phyloP scores from a whole-genome alignment of 2,888 invertebrate species.

The Trachelus troglodyta region DNA sequence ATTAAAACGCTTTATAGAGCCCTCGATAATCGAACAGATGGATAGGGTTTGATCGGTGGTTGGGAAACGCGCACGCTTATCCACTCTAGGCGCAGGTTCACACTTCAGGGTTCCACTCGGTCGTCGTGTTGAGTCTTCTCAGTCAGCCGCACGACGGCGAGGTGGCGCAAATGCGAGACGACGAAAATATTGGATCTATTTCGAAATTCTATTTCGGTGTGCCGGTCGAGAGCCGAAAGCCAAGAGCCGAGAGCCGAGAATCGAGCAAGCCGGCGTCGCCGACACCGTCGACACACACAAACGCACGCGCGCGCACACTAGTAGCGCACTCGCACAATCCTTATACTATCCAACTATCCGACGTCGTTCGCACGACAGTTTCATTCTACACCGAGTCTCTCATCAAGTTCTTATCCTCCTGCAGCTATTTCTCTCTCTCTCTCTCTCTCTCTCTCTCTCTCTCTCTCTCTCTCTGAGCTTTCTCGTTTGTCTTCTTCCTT shows the following conservation, averaged over 20 bases:
- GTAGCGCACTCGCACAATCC: constrained; percentile 24
- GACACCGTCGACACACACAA: constrained; percentile 16
- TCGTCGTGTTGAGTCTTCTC: background rate
- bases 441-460: constrained; percentile 26
- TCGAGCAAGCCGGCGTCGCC: constrained; percentile 16
- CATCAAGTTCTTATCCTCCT: background rate
- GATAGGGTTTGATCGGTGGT: background rate
- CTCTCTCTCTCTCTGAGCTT: constrained; percentile 18
- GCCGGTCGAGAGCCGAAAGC: constrained; percentile 52
- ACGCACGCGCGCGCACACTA: constrained; percentile 20
- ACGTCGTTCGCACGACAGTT: too few species aligned
- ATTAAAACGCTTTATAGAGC: too few species aligned
- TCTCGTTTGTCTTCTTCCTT: constrained; percentile 3
- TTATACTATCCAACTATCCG: too few species aligned
- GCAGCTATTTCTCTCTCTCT: constrained; percentile 11
- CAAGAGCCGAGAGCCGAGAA: constrained; percentile 3
- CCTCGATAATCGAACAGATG: background rate
- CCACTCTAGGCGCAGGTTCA: background rate
- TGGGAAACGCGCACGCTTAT: background rate
- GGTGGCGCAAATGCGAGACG: constrained; percentile 65
- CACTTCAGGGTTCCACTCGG: background rate
- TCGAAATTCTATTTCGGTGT: constrained; percentile 66
- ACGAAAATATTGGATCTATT: constrained; percentile 67
- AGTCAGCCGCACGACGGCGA: constrained; percentile 32
- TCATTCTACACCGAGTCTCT: too few species aligned